Base-by-base conservation (phyloP, 2,113 vertebrate species). In the Rostratula benghalensis region DNA sequence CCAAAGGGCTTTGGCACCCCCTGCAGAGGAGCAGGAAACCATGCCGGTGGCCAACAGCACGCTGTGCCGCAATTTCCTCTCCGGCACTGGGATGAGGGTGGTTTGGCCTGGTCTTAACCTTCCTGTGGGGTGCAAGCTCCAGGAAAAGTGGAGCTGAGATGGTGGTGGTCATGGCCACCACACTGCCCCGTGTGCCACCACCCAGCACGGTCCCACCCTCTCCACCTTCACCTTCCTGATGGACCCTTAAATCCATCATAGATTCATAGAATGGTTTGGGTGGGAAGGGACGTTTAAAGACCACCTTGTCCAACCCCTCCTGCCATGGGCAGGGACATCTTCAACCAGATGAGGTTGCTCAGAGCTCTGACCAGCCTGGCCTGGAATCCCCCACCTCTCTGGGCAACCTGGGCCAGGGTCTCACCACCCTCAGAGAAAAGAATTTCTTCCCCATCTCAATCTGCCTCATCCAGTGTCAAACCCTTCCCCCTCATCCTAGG, bases 161-260 rank as follows among this genome's bases (percentile, higher is more conserved):
- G 79, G 25, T 19, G 59, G 22, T 23, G 9, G 11, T 11, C 3
- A 5, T 1, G 30, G 41, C 11, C 27, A 20, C 45, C 35, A 2
- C 1, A 0, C 27, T 33, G 71, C 9, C 5, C 37, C 2, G 0
- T 4, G 39, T 15, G 51, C 11, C 67, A 78, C n/a, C 61, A 28
- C 11, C 33, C 25, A 0, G 0, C 1, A 2, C 0, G 0, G 50
- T 45, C 3, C 50, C 5, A 0, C 13, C 25, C 10, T 5, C 16
- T 27, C 7, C 19, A 8, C 19, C 14, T 31, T 79, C 54, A 4
- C 8, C 11, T n/a, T 24, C 45, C 27, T 39, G 22, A 37, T 3
- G 37, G 48, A 83, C 4, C 33, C 30, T 18, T 21, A 17, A 77
- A 80, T 13, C 68, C 23, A 5, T 13, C 4, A 1, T 0, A 21